Base-by-base conservation (phyloP, 2,113 vertebrate genomes). In the Poecilia latipinna region DNA sequence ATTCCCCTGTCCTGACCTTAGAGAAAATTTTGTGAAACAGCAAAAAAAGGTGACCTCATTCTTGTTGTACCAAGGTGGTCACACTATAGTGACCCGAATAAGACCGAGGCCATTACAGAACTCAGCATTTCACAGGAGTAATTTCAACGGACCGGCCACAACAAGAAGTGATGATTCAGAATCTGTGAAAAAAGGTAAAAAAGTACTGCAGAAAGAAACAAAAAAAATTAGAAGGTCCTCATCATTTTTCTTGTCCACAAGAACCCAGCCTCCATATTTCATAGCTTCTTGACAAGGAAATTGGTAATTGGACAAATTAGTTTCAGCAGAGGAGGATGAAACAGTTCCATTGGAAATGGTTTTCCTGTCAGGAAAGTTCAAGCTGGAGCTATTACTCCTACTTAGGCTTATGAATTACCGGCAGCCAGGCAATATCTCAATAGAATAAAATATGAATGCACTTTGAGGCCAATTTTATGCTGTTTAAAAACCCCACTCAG, bases 21-120 rank as follows among this genome's bases (percentile, higher is more conserved):
- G 61, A 39, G 61, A 75, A 90, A 92, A 90, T 93, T 75, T 91
- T 91, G 91, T 80, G 90, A 93, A 94, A 88, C 93, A 94, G 93
- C 94, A 94, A 79, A 93, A 95, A 91, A 83, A 90, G 26, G 75
- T 92, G 92, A 94, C 94, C 93, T 94, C 90, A 94, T 94, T 93
- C 93, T 87, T 88, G 74, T 7, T 74, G 79, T 78, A 81, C 84
- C 78, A 74, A 88, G 83, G 91, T 35, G 89, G 90, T 89, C 89
- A 89, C 80, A 86, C 79, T 77, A 83, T 64, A 12, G 72, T 77
- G 93, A 94, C 93, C 94, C 78, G 80, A 83, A 82, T 60, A 75
- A 75, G 88, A 91, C 88, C 84, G 66, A 32, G 65, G 79, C 22
- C 84, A 89, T 91, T 88, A 54, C 82, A 90, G 73, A 91, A 90